phyloP scores from a whole-genome alignment of 2,888 invertebrate genomes.

The Phytoseiulus persimilis region DNA sequence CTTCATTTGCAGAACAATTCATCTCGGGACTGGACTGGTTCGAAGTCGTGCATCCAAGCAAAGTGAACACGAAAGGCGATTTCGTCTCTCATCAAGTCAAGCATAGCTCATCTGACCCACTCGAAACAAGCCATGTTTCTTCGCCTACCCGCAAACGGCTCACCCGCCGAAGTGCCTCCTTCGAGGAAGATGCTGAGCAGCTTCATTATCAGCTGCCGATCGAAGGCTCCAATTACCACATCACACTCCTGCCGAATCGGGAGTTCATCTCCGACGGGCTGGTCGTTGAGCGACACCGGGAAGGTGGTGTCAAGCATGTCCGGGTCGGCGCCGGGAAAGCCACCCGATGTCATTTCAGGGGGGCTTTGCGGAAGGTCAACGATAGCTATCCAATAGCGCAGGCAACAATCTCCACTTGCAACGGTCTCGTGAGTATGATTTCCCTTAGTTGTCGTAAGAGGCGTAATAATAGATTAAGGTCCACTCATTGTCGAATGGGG shows the following conservation, averaged over 20 bases:
- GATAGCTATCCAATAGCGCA: constrained; percentile 49
- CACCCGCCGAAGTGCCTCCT: constrained; percentile 17
- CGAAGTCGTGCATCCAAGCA: constrained; percentile 59
- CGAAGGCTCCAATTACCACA: constrained; percentile 51
- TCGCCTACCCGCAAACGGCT: constrained; percentile 17
- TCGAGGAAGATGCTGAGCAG: constrained; percentile 48
- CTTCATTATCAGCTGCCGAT: constrained; percentile 56
- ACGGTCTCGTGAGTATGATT: constrained; percentile 50
- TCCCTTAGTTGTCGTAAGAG: not conserved
- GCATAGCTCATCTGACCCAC: constrained; percentile 48
- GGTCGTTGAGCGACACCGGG: constrained; percentile 49
- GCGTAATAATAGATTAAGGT: not conserved
- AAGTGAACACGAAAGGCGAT: constrained; percentile 55
- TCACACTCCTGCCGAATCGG: constrained; percentile 55
- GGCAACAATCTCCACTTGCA: constrained; percentile 56
- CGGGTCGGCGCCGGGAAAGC: constrained; percentile 47
- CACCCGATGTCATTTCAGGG: constrained; percentile 55
- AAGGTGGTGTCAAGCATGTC: constrained; percentile 44
- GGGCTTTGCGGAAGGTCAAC: constrained; percentile 51
- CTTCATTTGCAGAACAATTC: not conserved
- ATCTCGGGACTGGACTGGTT: constrained; percentile 31
- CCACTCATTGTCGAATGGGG: too few species aligned
- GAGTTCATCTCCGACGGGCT: constrained; percentile 54
- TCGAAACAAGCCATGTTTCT: not conserved
- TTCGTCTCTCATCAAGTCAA: constrained; percentile 56